Evolutionary conservation across 2,888 invertebrate genomes (phyloP), one percentile per base, ranked within the genome.

Genomic region (Thereva unica): DNA sequence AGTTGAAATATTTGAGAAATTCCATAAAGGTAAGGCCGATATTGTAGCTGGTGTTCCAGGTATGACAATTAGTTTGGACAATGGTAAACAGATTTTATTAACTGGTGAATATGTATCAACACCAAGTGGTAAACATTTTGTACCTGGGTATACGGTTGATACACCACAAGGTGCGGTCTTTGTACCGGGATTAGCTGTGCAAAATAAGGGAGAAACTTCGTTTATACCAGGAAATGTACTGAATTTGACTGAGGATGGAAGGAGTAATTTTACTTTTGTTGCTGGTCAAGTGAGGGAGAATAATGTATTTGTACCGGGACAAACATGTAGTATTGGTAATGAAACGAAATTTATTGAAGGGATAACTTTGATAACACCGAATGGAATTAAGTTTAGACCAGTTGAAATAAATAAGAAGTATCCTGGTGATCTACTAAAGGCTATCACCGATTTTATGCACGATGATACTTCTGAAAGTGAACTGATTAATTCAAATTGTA

Each of bases 81-180:
- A 87, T 74, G 87, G 88, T 3, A 85, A 85, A 74, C 86, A 85
- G 72, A 67, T 71, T 0, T 90, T 91, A 76, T 78, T 91, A 54
- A 85, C 87, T 1, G 91, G 91, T 1, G 89, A 90, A 80, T 86
- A 88, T 73, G 80, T 91, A 2, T 85, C 86, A 69, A 89, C 89
- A 0, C 87, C 89, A 55, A 84, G 84, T 66, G 90, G 90, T 3
- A 85, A 86, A 41, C 80, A 88, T 54, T 91, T 91, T 75, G 86
- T 91, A 9, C 90, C 91, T 0, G 91, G 91, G 4, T 90, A 90
- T 78, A 89, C 90, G 0, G 82, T 91, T 6, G 84, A 86, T 71
- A 90, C 89, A 4, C 86, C 88, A 53, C 82, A 83, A 68, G 90
- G 90, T 0, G 82, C 84, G 7, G 81, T 85, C 59, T 91, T 91